phyloP scores from a whole-genome alignment of 2,888 invertebrate species.

The Polymixis lichenea region DNA sequence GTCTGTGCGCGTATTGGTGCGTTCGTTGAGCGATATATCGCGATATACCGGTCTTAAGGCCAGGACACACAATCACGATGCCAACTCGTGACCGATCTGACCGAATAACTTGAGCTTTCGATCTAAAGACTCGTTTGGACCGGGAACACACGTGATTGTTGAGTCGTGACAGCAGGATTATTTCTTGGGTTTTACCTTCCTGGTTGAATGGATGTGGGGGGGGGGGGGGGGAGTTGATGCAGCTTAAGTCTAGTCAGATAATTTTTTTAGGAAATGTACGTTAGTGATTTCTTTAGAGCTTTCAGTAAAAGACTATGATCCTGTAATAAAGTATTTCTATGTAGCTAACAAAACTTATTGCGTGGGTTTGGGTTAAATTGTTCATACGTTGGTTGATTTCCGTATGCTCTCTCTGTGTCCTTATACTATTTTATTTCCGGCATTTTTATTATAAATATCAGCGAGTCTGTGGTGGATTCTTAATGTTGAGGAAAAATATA shows the following conservation, averaged over 20 bases:
- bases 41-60: slow-evolving; percentile 70
- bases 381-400: neutral
- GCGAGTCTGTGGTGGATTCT: neutral
- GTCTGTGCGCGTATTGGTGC: slow-evolving; percentile 34
- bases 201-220: slow-evolving; percentile 15
- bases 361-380: neutral
- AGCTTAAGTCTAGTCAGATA: neutral
- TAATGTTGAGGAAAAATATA: neutral
- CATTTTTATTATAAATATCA: neutral
- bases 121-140: slow-evolving; percentile 43
- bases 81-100: slow-evolving; percentile 61
- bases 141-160: slow-evolving; percentile 37
- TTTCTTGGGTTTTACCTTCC: slow-evolving; percentile 44
- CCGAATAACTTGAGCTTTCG: slow-evolving; percentile 62
- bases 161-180: slow-evolving; percentile 52
- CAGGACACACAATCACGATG: slow-evolving; percentile 56
- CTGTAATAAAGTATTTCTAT: neutral
- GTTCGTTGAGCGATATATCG: slow-evolving; percentile 75
- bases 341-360: neutral
- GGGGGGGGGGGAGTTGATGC: too few relatives aligned
- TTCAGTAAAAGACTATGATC: neutral
- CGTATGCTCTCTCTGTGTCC: neutral
- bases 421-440: neutral
- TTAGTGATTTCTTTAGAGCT: neutral
- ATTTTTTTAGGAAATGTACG: neutral